These are phyloP conservation scores for Scophthalmus maximus DNA, from an alignment of 2,113 vertebrate species.

Conservation along the genomic window DNA sequence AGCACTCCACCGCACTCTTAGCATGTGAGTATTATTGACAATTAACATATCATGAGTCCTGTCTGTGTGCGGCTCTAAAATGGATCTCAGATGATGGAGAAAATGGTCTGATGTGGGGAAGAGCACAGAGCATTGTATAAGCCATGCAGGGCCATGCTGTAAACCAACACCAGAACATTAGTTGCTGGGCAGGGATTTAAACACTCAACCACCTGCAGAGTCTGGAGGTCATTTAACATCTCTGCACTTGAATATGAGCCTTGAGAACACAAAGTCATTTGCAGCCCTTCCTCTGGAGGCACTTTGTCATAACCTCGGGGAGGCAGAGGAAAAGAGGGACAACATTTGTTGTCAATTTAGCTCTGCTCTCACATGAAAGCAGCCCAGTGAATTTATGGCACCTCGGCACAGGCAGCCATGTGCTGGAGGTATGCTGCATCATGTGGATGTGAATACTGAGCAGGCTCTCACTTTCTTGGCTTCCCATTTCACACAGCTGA, in stretches of 20 bases:
- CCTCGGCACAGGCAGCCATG: slow-evolving; percentile 52
- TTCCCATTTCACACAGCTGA: slow-evolving; percentile 27
- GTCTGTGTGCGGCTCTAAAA: slow-evolving; percentile 1
- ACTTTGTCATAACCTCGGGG: slow-evolving; percentile 49
- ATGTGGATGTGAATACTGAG: slow-evolving; percentile 40
- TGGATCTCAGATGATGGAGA: slow-evolving; percentile 9
- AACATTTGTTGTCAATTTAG: slow-evolving; percentile 73
- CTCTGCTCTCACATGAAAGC: slow-evolving; percentile 63
- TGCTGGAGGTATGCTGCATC: slow-evolving; percentile 53
- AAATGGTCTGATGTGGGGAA: slow-evolving; percentile 10
- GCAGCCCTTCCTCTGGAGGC: slow-evolving; percentile 48
- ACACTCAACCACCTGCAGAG: slow-evolving; percentile 17
- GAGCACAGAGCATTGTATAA: neutral
- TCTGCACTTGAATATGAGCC: slow-evolving; percentile 31
- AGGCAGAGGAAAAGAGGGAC: slow-evolving; percentile 39
- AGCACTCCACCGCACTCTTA: slow-evolving; percentile 25
- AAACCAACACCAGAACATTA: slow-evolving; percentile 11
- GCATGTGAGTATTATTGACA: slow-evolving; percentile 41
- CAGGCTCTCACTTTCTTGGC: slow-evolving; percentile 8
- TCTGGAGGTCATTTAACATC: slow-evolving; percentile 21
- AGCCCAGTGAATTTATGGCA: slow-evolving; percentile 59
- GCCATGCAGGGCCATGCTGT: neutral
- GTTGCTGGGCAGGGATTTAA: slow-evolving; percentile 25
- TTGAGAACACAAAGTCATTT: slow-evolving; percentile 27
- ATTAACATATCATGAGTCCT: slow-evolving; percentile 2